Base-by-base conservation (phyloP, 2,888 invertebrate genomes). In the Trachelus tabidus region DNA sequence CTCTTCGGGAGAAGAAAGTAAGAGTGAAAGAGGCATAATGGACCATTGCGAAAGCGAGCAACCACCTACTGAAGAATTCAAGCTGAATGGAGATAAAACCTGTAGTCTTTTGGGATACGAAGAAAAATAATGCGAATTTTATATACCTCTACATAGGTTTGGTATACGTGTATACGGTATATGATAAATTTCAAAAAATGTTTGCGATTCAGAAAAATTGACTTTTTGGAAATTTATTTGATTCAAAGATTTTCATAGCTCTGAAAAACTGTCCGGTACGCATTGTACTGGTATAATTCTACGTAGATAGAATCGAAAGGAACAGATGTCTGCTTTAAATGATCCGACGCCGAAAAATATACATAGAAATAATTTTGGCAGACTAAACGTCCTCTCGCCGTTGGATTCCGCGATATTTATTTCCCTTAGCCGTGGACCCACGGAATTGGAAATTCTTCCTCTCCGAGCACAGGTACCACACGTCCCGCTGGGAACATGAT, bases 1-100 rank as follows among this genome's bases (percentile, higher is more conserved):
- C 34, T 68, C 77, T 78, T 75, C 79, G 79, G 76, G 76, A 35
- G 78, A 79, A 40, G 80, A 80, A 81, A 82, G 80, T 71, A 74
- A 81, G 79, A 81, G 80, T 79, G 37, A 79, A 74, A 73, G 80
- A 56, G 37, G 30, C 73, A 12, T 31, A 33, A 30, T 73, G 33
- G 71, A 34, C 71, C 71, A 15, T 71, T 71, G 71, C 71, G 71
- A 71, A 71, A 71, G 71, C 56, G 56, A 56, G 56, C 56, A 56
- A 56, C 56, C 56, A 56, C 56, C 56, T 56, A 56, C 56, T 56
- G 56, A 56, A 56, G 56, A 56, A 56, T 56, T 56, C 56, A 23
- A 56, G 23, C 56, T 6, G 23, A 23, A 56, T 56, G 56, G 9
- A 56, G 56, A 56, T 56, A 56, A 56, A 56, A 9, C 23, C 23